A percentile compares a stretch with the other conserved stretches of the same genome.
Evolutionary conservation across 1,140 invertebrate genomes (phyloP).

Genomic region (Agraylea sexmaculata): DNA sequence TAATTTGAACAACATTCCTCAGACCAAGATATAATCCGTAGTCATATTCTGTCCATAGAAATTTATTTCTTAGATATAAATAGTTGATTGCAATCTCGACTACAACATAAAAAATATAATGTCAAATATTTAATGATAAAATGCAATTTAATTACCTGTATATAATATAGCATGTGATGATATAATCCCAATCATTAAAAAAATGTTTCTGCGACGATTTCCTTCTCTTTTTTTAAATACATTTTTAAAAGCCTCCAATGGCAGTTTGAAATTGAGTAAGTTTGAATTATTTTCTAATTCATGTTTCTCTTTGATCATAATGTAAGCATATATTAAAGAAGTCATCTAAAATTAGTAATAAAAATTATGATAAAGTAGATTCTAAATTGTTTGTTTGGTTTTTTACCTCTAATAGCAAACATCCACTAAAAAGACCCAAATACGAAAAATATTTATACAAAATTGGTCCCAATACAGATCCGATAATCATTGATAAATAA

Average conservation of each 20-base stretch:
- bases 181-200: constrained; percentile 3
- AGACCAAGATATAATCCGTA: constrained; percentile 3
- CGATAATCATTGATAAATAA: neutral
- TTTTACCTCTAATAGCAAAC: constrained; percentile 3
- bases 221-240: constrained; percentile 10
- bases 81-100: neutral
- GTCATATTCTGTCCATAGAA: constrained; percentile 8
- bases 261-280: constrained; percentile 3
- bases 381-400: neutral
- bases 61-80: constrained; percentile 10
- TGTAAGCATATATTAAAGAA: constrained; percentile 1
- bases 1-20: neutral
- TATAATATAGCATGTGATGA: constrained; percentile 1
- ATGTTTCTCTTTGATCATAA: constrained; percentile 3
- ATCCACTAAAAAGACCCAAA: neutral
- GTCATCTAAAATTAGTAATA: neutral
- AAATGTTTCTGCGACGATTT: neutral
- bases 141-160: constrained; percentile 2
- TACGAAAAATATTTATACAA: neutral
- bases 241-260: constrained; percentile 3
- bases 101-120: constrained; percentile 5
- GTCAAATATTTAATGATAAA: neutral
- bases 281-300: neutral
- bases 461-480: neutral
- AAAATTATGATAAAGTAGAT: too few species aligned